Evolutionary conservation across 2,113 vertebrate species (phyloP).

Genomic region (Sorex araneus): DNA sequence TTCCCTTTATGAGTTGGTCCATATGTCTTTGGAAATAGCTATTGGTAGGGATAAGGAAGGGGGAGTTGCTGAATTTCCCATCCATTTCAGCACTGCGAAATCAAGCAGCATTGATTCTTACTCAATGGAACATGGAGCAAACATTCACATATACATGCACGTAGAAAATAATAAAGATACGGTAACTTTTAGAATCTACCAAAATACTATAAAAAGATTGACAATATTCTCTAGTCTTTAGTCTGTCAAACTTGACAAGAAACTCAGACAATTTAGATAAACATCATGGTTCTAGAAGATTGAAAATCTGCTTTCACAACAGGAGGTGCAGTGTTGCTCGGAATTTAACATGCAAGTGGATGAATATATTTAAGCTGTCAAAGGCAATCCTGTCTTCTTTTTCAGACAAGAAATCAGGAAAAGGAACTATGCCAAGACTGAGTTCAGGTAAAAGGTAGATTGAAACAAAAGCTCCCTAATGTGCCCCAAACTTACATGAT

Average conservation of each 20-base stretch:
- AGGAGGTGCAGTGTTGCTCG: background rate
- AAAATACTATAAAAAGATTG: slow-evolving; percentile 17
- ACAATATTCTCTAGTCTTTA: background rate
- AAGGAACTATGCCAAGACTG: background rate
- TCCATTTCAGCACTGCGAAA: slow-evolving; percentile 6
- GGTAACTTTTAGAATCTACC: background rate
- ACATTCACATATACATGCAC: background rate
- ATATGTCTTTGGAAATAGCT: background rate
- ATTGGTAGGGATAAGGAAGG: background rate
- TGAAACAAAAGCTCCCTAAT: background rate
- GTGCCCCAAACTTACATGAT: background rate
- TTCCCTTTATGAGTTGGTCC: background rate
- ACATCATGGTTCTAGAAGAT: slow-evolving; percentile 16
- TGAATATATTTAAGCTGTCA: slow-evolving; percentile 47
- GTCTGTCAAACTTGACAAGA: slow-evolving; percentile 6
- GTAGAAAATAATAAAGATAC: background rate
- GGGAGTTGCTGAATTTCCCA: background rate
- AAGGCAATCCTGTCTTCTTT: background rate
- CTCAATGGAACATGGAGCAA: background rate
- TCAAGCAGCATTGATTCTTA: background rate
- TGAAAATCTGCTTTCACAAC: slow-evolving; percentile 42
- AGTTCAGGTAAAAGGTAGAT: background rate
- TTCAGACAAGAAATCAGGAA: background rate
- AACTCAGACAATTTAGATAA: slow-evolving; percentile 48
- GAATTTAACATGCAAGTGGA: slow-evolving; percentile 27